Evolutionary conservation across 2,888 invertebrate species (phyloP), one percentile per base, ranked within the genome.

Genomic region (Pherbina coryleti): DNA sequence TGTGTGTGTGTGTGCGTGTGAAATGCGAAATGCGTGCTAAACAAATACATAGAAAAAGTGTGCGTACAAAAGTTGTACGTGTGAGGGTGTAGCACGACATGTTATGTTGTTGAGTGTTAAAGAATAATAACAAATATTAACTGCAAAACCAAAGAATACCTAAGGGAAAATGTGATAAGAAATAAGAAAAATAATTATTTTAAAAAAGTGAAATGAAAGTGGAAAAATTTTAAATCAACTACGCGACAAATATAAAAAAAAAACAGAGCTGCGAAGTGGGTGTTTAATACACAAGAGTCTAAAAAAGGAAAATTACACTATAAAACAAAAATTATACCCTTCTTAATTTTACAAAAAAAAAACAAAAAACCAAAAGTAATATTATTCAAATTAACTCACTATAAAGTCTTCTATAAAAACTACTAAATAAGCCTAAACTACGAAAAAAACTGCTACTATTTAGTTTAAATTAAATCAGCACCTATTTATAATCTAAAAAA

Each of bases 1-100:
- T 8, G 28, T 25, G 14, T 60, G 14, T 17, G 62, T 62, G 62
- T n/a, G 28, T 64, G 64, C 34, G 64, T 64, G 64, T 17, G 34
- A 72, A 72, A 72, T 72, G 51, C 64, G 64, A 72, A 72, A 72
- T 72, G 69, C 49, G 69, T 69, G 72, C 60, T 60, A 60, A 72
- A 49, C 60, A 57, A 60, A 57, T 60, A 60, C 60, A 60, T 34
- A 25, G 34, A 72, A 72, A 72, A 72, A 72, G 37, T 71, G 55
- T 67, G 67, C 67, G 67, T 67, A 55, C 57, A 60, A 57, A 55
- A 72, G 22, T 8, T 17, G 57, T 22, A 1, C 34, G 51, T 2
- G 22, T 11, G 25, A 25, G 44, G 1, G 69, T 51, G 22, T 4
- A 28, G 69, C 44, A 11, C 51, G 44, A 9, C 49, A 11, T 49